phyloP scores from a whole-genome alignment of 1,140 invertebrate genomes.

The Tetranychus urticae region DNA sequence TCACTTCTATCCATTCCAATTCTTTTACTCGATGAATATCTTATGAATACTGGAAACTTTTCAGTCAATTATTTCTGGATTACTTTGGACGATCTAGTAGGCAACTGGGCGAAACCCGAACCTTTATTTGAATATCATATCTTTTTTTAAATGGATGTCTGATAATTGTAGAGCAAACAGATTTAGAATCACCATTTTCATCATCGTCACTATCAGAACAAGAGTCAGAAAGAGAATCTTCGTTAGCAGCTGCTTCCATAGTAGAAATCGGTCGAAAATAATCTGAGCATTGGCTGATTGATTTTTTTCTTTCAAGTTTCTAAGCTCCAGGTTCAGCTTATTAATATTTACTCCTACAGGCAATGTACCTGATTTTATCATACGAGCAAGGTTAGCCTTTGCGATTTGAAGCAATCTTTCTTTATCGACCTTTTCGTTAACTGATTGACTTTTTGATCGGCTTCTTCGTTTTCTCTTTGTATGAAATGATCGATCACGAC shows the following conservation, averaged over 20 bases:
- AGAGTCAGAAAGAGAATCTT: too few relatives aligned
- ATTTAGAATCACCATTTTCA: too few relatives aligned
- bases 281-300: not conserved
- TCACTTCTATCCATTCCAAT: constrained; percentile 37
- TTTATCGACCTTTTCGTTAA: constrained; percentile 48
- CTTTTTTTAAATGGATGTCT: too few relatives aligned
- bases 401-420: constrained; percentile 74
- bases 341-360: constrained; percentile 29
- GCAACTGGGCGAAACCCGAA: not conserved
- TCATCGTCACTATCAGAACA: too few relatives aligned
- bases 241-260: not conserved
- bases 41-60: constrained; percentile 79
- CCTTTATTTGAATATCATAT: too few relatives aligned
- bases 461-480: not conserved
- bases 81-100: not conserved
- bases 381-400: constrained; percentile 56
- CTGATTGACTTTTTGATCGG: not conserved
- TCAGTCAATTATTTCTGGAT: constrained; percentile 31
- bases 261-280: not conserved
- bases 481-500: too few relatives aligned
- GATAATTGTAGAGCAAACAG: too few relatives aligned
- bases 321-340: constrained; percentile 32
- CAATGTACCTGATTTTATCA: constrained; percentile 37
- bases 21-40: constrained; percentile 60
- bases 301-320: not conserved